Evolutionary conservation across 2,113 vertebrate species (phyloP), one percentile per base, ranked within the genome.

Genomic region (Delphinus delphis): DNA sequence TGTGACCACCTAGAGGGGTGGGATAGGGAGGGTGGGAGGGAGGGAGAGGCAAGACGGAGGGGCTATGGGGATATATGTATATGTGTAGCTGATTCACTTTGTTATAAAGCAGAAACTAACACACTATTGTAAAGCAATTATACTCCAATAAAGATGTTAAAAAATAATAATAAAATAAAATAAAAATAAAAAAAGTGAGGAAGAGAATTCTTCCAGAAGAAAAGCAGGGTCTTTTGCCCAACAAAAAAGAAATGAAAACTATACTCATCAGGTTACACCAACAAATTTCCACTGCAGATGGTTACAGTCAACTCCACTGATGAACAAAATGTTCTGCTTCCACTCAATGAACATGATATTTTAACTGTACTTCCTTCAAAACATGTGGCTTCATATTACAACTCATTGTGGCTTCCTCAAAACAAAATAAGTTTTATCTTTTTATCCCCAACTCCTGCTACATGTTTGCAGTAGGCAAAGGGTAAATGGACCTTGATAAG

Each of bases 1-100:
- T 53, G 53, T 53, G 53, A 53, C 53, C 53, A 17, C 53, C 53
- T 17, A 53, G 53, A 53, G 53, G 53, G 53, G 53, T 53, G 53
- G 53, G 53, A 53, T 17, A 53, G 53, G 53, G 53, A 53, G 53
- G 15, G 53, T 17, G 53, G 15, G 15, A 53, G 53, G 36, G 36
- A 36, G 50, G 53, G 53, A 53, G 15, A 53, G 0, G 0, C 53
- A 53, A 53, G 53, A 53, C 0, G 50, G 50, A 53, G 0, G 4
- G 0, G 50, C 1, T 50, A 50, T 15, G 4, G 50, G 50, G 1
- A 50, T 1, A 15, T 50, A 50, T 5, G 4, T 50, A 50, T 50
- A 15, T 1, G 50, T 50, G 1, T 50, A 15, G 0, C 14, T 50
- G 50, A 50, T 50, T 50, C 50, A 50, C 50, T 50, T 15, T 50